These are phyloP conservation scores for Eueides isabella DNA, from an alignment of 1,140 invertebrate genomes.

Conservation along the genomic window DNA sequence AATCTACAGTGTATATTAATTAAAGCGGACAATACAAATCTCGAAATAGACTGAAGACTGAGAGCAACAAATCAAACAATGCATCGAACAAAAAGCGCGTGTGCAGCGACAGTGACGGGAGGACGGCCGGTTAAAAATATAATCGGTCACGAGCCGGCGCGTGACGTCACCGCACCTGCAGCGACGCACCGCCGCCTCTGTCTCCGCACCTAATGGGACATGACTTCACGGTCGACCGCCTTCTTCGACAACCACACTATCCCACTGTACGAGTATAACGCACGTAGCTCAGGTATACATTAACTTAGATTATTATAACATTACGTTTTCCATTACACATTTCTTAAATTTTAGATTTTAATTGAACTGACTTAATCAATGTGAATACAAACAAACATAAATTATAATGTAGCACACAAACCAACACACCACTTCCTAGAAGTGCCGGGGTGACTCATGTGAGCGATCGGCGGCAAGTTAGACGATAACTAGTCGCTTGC, in stretches of 20 bases:
- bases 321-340: too few relatives aligned
- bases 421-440: not conserved
- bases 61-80: slow-evolving; percentile 29
- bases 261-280: too few relatives aligned
- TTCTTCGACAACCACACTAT: too few relatives aligned
- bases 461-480: slow-evolving; percentile 12
- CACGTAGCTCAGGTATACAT: too few relatives aligned
- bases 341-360: too few relatives aligned
- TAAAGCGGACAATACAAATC: slow-evolving; percentile 1
- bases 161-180: slow-evolving; percentile 37
- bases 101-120: slow-evolving; percentile 32
- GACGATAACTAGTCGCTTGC: slow-evolving; percentile 11
- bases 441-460: not conserved
- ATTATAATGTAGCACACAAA: not conserved
- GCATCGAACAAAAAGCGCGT: slow-evolving; percentile 29
- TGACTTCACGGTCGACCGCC: slow-evolving; percentile 24
- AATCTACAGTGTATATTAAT: not conserved
- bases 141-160: slow-evolving; percentile 29
- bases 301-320: too few relatives aligned
- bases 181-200: slow-evolving; percentile 2
- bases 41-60: slow-evolving; percentile 8
- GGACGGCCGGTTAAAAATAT: slow-evolving; percentile 33
- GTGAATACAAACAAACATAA: too few relatives aligned
- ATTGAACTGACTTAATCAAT: too few relatives aligned
- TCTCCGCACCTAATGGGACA: slow-evolving; percentile 14